Conservation (phyloP, 2,113 vertebrate species). For the Vulpes vulpes region DNA sequence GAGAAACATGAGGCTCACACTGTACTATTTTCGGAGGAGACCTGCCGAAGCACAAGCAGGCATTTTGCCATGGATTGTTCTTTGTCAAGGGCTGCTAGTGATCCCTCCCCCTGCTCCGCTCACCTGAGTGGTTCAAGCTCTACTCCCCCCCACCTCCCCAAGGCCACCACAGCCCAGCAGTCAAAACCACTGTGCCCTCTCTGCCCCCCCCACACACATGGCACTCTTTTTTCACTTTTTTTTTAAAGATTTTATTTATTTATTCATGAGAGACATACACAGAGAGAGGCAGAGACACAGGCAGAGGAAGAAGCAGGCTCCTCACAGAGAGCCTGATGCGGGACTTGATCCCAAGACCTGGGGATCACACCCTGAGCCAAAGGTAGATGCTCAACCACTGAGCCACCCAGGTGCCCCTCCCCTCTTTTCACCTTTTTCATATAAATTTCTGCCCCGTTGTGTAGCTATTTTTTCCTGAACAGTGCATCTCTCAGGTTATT, state of each 20-base stretch:
- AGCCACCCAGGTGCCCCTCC: too few species aligned
- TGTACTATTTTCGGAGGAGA: not conserved
- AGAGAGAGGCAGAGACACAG: too few species aligned
- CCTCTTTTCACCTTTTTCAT: not conserved
- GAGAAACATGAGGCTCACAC: not conserved
- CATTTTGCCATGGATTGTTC: not conserved
- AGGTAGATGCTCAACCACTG: too few species aligned
- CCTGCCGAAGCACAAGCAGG: not conserved
- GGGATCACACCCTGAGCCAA: too few species aligned
- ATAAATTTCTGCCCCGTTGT: constrained; percentile 6
- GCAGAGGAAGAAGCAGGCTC: too few species aligned
- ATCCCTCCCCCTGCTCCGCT: not conserved
- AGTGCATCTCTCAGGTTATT: not conserved
- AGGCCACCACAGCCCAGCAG: not conserved
- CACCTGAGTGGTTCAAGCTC: not conserved
- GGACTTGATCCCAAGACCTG: too few species aligned
- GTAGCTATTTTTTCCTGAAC: not conserved
- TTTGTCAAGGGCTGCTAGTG: not conserved
- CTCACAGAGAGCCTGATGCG: too few species aligned
- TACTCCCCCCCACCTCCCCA: not conserved
- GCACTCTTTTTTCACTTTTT: not conserved
- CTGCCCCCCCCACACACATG: not conserved
- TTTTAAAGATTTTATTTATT: too few species aligned
- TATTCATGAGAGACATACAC: too few species aligned
- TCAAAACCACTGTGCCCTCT: not conserved